Percentiles rank a stretch among this genome's conserved stretches.
Evolutionary conservation across 2,888 invertebrate species (phyloP).

Genomic region (Eupithecia dodoneata): DNA sequence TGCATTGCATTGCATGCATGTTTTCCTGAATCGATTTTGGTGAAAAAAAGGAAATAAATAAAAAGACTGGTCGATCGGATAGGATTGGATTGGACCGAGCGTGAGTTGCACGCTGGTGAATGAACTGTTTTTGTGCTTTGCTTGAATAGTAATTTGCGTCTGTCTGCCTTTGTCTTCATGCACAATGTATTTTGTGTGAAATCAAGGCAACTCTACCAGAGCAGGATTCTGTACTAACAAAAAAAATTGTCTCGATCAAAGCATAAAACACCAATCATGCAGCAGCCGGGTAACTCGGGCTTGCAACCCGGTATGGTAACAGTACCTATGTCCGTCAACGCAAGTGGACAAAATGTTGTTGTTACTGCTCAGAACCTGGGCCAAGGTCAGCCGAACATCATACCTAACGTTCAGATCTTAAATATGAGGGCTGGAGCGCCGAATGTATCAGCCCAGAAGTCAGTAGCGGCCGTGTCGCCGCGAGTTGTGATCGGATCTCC

Average conservation of each 20-base stretch:
- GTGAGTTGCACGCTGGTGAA: neutral
- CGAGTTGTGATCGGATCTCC: conserved; percentile 93
- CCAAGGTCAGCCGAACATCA: conserved; percentile 85
- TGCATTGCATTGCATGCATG: conserved; percentile 5
- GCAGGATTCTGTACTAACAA: neutral
- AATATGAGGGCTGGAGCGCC: conserved; percentile 89
- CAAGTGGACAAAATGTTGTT: conserved; percentile 82
- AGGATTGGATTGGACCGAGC: neutral
- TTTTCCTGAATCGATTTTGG: neutral
- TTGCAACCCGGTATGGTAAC: conserved; percentile 85
- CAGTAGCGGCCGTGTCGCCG: conserved; percentile 90
- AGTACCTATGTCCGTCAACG: conserved; percentile 86
- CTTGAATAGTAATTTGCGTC: neutral
- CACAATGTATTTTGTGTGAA: neutral
- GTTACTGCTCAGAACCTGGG: conserved; percentile 86
- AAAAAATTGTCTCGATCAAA: neutral
- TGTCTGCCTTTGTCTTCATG: neutral
- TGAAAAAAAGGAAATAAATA: neutral
- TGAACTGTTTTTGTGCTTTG: neutral
- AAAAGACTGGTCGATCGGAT: neutral
- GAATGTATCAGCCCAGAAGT: conserved; percentile 90
- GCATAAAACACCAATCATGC: conserved; percentile 20
- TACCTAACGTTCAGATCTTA: conserved; percentile 94
- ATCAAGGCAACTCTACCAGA: neutral
- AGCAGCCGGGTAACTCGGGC: conserved; percentile 45